Base-by-base conservation (phyloP, 2,113 vertebrate species). In the Podarcis muralis region DNA sequence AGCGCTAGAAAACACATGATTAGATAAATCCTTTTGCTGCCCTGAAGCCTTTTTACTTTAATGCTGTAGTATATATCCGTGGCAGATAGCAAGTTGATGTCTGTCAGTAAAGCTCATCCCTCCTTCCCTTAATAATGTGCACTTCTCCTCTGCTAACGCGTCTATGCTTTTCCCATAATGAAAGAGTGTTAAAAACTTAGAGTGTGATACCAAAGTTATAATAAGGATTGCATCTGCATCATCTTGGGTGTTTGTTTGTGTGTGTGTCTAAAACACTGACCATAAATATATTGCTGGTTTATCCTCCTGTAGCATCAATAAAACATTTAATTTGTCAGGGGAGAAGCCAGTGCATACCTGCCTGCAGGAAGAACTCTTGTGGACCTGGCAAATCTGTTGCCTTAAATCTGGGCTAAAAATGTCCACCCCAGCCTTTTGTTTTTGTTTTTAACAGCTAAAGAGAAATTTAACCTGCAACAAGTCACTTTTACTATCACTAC, bases 11-110 rank as follows among this genome's bases (percentile, higher is more conserved):
- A 92, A 66, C 62, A 81, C 30, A 86, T 86, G 93, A 96, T 95
- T 94, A 95, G 90, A 94, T 94, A 90, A 96, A 95, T 94, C 89
- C 87, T 89, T 94, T 92, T 80, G 76, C 81, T 92, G 87, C 94
- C 95, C 93, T 86, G 90, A 90, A 94, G 94, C 93, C 92, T 90
- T 91, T 90, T 72, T 53, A 92, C 90, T 90, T 81, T 88, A 92
- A 89, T 85, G 91, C 87, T 93, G 91, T 90, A 72, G 87, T 93
- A 18, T 62, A 37, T 77, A 94, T 95, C 93, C 91, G 82, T 93
- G 91, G 92, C 93, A 95, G 94, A 94, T 87, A 93, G 91, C 0
- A 0, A 93, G 84, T 83, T 89, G 94, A 91, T 92, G 86, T 74
- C 86, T 94, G 94, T 94, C 93, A 93, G 91, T 83, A 85, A 25